Evolutionary conservation across 2,797 vertebrate species (phyloP).

Genomic region (Thunnus albacares): DNA sequence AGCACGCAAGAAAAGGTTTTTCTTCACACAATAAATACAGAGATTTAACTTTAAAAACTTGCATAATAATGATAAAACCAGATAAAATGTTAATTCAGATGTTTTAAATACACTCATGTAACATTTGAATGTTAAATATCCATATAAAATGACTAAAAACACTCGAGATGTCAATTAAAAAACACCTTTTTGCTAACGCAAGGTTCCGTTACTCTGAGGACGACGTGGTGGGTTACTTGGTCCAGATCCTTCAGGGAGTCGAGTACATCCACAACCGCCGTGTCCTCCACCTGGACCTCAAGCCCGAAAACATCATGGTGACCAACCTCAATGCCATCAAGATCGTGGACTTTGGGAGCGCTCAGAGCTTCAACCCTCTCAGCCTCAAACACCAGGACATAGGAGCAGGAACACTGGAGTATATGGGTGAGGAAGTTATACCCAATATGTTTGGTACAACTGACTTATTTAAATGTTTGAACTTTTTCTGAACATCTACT

Average conservation of each 20-base stretch:
- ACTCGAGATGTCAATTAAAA: not conserved
- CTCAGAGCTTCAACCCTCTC: conserved; percentile 93
- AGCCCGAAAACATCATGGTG: conserved; percentile 94
- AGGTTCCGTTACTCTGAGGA: conserved; percentile 98
- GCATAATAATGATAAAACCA: no score
- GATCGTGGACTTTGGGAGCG: conserved; percentile 96
- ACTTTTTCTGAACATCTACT: not conserved
- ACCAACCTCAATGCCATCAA: conserved; percentile 91
- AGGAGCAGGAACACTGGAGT: conserved; percentile 90
- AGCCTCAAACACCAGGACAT: conserved; percentile 87
- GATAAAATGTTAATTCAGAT: not conserved
- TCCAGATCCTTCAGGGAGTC: conserved; percentile 94
- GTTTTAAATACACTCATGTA: not conserved
- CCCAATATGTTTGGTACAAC: no score
- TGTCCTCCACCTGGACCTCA: conserved; percentile 95
- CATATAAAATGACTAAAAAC: not conserved
- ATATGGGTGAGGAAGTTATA: conserved; percentile 77
- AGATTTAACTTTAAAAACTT: no score
- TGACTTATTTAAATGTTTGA: not conserved
- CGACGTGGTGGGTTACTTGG: conserved; percentile 91
- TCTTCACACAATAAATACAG: no score
- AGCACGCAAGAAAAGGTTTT: no score
- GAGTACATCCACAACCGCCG: conserved; percentile 93
- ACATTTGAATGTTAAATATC: not conserved
- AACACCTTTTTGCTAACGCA: not conserved